A percentile compares a stretch with the other conserved stretches of the same genome.
These are phyloP conservation scores for Formica exsecta DNA, from an alignment of 1,140 invertebrate species.

Conservation along the genomic window DNA sequence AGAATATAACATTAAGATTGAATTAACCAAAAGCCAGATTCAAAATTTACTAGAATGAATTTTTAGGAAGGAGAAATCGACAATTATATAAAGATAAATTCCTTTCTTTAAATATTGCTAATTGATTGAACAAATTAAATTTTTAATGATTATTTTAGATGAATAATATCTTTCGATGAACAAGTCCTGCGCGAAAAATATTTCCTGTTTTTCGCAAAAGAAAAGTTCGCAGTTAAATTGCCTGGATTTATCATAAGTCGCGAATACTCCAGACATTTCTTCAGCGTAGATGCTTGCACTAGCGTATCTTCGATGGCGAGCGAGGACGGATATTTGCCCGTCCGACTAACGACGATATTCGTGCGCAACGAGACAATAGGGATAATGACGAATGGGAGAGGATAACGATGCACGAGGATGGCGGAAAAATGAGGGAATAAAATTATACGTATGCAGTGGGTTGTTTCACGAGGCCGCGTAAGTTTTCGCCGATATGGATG, in stretches of 20 bases:
- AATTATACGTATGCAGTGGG: neutral
- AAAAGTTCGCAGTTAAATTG: neutral
- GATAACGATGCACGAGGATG: neutral
- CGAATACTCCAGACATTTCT: neutral
- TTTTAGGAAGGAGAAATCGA: no score
- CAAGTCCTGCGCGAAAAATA: no score
- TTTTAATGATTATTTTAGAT: neutral
- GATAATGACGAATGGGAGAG: conserved; percentile 5
- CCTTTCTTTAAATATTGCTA: neutral
- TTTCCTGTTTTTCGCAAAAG: neutral
- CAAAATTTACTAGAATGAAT: no score
- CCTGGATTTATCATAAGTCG: neutral
- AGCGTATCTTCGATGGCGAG: neutral
- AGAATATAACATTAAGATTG: neutral
- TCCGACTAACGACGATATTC: conserved; percentile 53
- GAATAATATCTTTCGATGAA: no score
- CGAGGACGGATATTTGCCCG: neutral
- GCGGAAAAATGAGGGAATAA: conserved; percentile 25
- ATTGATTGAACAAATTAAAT: neutral
- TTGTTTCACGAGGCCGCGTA: neutral
- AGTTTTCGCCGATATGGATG: neutral
- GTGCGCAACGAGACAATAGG: conserved; percentile 15
- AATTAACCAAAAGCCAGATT: neutral
- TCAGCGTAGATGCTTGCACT: neutral
- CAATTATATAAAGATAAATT: neutral